Evolutionary conservation across 2,888 invertebrate genomes (phyloP).

Genomic region (Dioctria rufipes): DNA sequence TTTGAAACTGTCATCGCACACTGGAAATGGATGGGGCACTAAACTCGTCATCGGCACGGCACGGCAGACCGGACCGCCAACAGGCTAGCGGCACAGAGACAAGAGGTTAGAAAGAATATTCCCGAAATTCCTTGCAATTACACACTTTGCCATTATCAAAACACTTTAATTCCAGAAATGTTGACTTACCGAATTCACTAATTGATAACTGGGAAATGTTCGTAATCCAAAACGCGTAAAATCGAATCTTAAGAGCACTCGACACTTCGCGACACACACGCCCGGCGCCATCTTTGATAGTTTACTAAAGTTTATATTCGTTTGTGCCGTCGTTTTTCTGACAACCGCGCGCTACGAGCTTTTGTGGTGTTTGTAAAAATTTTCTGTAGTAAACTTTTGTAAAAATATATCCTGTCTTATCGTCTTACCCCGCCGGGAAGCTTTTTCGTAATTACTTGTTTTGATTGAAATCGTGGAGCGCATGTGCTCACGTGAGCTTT

Average conservation of each 20-base stretch:
- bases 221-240: conserved; percentile 72
- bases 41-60: neutral
- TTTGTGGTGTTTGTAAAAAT: conserved; percentile 36
- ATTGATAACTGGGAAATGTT: conserved; percentile 64
- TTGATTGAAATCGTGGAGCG: neutral
- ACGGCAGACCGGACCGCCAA: neutral
- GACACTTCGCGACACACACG: conserved; percentile 76
- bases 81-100: neutral
- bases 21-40: neutral
- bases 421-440: neutral
- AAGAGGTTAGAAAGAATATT: neutral
- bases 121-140: neutral
- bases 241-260: conserved; percentile 76
- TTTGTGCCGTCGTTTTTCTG: conserved; percentile 12
- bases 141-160: neutral
- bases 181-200: conserved; percentile 63
- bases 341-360: conserved; percentile 31
- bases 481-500: conserved; percentile 1
- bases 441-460: neutral
- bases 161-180: conserved; percentile 63
- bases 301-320: conserved; percentile 57
- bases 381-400: too few species aligned
- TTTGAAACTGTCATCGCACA: conserved; percentile 1
- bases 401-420: too few species aligned
- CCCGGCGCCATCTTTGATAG: conserved; percentile 75